Percentiles rank a stretch among this genome's conserved stretches.
Conservation (phyloP, 2,888 invertebrate species). For the Drosophila melanosoma region DNA sequence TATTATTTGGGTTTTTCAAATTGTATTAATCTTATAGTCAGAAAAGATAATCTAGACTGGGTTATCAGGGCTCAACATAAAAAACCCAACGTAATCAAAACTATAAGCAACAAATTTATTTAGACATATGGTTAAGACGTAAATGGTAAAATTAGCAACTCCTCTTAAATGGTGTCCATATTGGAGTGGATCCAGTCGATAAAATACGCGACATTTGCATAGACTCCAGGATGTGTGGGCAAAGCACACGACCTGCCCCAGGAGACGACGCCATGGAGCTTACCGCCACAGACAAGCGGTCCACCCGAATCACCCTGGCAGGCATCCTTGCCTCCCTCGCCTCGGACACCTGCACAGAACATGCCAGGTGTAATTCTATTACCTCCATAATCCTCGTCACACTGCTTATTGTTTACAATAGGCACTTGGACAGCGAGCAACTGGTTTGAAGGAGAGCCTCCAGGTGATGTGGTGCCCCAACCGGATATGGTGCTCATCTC, state of each 20-base stretch:
- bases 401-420: slow-evolving; percentile 66
- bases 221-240: slow-evolving; percentile 76
- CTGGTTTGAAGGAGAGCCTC: slow-evolving; percentile 59
- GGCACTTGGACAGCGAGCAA: slow-evolving; percentile 76
- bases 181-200: slow-evolving; percentile 63
- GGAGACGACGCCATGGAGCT: slow-evolving; percentile 79
- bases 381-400: slow-evolving; percentile 62
- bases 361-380: slow-evolving; percentile 69
- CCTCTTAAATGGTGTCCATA: not conserved
- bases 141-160: not conserved
- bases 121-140: slow-evolving; percentile 42
- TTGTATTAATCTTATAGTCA: slow-evolving; percentile 11
- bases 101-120: slow-evolving; percentile 38
- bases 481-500: slow-evolving; percentile 66
- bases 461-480: slow-evolving; percentile 72
- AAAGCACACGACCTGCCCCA: slow-evolving; percentile 80
- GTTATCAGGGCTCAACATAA: slow-evolving; percentile 19
- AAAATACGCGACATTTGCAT: slow-evolving; percentile 68
- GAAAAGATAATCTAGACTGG: slow-evolving; percentile 14
- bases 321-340: slow-evolving; percentile 78
- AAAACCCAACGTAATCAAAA: slow-evolving; percentile 21
- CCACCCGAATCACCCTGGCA: slow-evolving; percentile 83
- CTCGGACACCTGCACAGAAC: slow-evolving; percentile 79
- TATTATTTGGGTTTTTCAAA: not conserved
- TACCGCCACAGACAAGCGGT: slow-evolving; percentile 65